phyloP scores from a whole-genome alignment of 2,113 vertebrate species.

The Mugil cephalus region DNA sequence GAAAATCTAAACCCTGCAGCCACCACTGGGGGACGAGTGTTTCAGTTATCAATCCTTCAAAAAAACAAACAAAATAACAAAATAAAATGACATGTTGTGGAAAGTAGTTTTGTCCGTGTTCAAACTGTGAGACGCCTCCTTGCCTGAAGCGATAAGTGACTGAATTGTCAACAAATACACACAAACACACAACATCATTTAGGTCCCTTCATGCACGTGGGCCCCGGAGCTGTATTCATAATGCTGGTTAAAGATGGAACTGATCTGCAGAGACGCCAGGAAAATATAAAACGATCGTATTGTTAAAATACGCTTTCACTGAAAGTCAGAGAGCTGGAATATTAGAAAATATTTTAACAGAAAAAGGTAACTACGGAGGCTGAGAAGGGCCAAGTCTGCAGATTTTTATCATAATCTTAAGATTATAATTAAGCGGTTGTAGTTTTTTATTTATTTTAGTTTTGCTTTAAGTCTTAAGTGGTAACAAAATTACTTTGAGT shows the following conservation, averaged over 20 bases:
- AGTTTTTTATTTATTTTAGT: too few species aligned
- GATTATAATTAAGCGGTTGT: too few species aligned
- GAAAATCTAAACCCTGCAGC: conserved; percentile 41
- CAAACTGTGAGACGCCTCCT: conserved; percentile 26
- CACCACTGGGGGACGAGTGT: conserved; percentile 1
- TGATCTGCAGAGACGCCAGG: not conserved
- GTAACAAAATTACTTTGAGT: too few species aligned
- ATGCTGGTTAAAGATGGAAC: not conserved
- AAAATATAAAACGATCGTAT: too few species aligned
- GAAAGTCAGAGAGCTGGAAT: not conserved
- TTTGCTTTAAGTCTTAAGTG: too few species aligned
- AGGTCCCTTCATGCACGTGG: conserved; percentile 34
- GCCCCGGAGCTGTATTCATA: conserved; percentile 44
- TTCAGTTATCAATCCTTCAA: not conserved
- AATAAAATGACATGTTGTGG: conserved; percentile 10
- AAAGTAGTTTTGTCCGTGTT: not conserved
- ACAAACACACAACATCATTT: not conserved
- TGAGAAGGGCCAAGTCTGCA: too few species aligned
- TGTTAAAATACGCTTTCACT: too few species aligned
- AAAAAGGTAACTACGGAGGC: too few species aligned
- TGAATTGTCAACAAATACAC: conserved; percentile 22
- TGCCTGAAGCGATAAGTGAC: conserved; percentile 12
- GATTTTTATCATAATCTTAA: too few species aligned
- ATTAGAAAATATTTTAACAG: too few species aligned
- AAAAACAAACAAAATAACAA: not conserved